Evolutionary conservation across 1,140 invertebrate genomes (phyloP), one percentile per base, ranked within the genome.

Genomic region (Heliconius hermathena): DNA sequence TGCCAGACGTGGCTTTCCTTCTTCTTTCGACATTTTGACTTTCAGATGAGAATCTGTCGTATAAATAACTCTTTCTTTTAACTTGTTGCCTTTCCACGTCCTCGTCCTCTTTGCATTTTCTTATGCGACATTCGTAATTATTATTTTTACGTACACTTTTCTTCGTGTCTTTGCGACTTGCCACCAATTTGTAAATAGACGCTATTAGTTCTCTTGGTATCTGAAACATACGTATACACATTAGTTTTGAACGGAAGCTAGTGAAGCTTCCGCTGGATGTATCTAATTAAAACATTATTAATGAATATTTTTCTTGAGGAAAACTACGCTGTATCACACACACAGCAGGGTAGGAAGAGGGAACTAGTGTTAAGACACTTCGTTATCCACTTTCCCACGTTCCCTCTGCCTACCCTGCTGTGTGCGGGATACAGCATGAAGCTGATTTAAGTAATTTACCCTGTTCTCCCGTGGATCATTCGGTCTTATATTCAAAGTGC

Each of bases 381-480:
- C 29, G 29, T 29, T 29, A 29, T 2, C 29, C 29, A 29, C 29
- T 29, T 29, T 29, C 29, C 29, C n/a, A n/a, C n/a, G 26, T 26
- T 26, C 26, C 26, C 26, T 26, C 26, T 26, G 26, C 26, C 26
- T 26, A 26, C 26, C 26, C 26, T 26, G 26, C 26, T 26, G 26
- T 26, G 26, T 26, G 26, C 26, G 26, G 26, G 26, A 26, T 26
- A 26, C 26, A 26, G 73, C 22, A 0, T 29, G 66, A 13, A 72
- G 66, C 26, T 26, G 26, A 26, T 26, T 26, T 26, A 26, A 26
- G 75, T 83, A 66, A 22, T 66, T 86, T 86, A 95, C 93, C 83
- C 97, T 95, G 73, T 95, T 97, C 84, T 98, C 97, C 66, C 97
- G 92, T 0, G 97, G 97, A 93, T 98, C 97, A 86, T 98, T 98